Conservation (phyloP, 2,888 invertebrate species). For the Amphipyra berbera region DNA sequence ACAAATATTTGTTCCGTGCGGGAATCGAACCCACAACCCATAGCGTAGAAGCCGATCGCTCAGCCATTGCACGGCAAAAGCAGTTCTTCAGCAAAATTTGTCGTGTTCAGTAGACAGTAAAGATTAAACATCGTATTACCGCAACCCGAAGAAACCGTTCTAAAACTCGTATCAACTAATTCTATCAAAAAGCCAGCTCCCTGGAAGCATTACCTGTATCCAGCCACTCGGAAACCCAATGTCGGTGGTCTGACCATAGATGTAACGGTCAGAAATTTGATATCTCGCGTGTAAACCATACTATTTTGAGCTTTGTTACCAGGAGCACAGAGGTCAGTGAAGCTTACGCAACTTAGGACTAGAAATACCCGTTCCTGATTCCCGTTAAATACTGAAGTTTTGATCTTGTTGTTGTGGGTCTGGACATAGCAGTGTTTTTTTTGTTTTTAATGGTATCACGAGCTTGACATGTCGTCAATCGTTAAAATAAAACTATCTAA, state of each 20-base stretch:
- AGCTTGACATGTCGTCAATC: slow-evolving; percentile 2
- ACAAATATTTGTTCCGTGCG: too few species aligned
- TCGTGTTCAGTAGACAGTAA: background rate
- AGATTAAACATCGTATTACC: slow-evolving; percentile 33
- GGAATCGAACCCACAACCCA: too few species aligned
- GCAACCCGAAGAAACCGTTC: slow-evolving; percentile 45
- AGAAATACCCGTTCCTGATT: slow-evolving; percentile 62
- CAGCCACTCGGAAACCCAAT: slow-evolving; percentile 62
- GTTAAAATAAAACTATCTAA: background rate
- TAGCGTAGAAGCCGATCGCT: too few species aligned
- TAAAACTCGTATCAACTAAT: slow-evolving; percentile 36
- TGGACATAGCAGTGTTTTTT: slow-evolving; percentile 25
- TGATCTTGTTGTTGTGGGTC: slow-evolving; percentile 48
- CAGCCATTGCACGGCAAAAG: too few species aligned
- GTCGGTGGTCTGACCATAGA: slow-evolving; percentile 63
- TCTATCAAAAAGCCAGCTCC: slow-evolving; percentile 48
- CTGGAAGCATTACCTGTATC: slow-evolving; percentile 53
- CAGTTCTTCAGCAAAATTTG: too few species aligned
- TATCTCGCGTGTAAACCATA: slow-evolving; percentile 43
- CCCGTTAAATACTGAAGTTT: slow-evolving; percentile 58
- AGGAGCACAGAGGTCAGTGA: slow-evolving; percentile 25
- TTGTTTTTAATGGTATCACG: slow-evolving; percentile 26
- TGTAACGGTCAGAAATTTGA: slow-evolving; percentile 72
- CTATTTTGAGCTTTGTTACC: slow-evolving; percentile 51
- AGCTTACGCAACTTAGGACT: slow-evolving; percentile 43